Conservation (phyloP, 2,888 invertebrate species). For the Drosophila siamana region DNA sequence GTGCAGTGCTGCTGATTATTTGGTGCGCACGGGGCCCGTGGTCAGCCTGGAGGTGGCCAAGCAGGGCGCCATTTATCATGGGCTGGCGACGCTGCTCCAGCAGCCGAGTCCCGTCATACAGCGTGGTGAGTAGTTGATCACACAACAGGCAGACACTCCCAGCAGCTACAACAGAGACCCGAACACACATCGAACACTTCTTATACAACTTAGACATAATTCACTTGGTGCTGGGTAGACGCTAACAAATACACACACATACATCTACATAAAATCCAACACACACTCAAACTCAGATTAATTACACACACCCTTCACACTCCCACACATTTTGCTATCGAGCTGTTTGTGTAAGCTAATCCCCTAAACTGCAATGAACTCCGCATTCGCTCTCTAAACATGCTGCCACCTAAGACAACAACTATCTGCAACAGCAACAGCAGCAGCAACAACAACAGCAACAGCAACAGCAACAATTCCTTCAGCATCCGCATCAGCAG, state of each 20-base stretch:
- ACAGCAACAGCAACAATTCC: slow-evolving; percentile 47
- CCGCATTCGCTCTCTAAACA: slow-evolving; percentile 35
- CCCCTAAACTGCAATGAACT: slow-evolving; percentile 46
- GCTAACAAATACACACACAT: slow-evolving; percentile 55
- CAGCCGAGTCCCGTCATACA: slow-evolving; percentile 94
- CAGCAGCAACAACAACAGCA: slow-evolving; percentile 48
- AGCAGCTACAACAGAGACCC: slow-evolving; percentile 38
- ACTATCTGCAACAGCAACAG: slow-evolving; percentile 46
- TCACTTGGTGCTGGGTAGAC: slow-evolving; percentile 68
- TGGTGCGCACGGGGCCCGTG: slow-evolving; percentile 96
- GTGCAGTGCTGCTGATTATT: slow-evolving; percentile 97
- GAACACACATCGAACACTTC: slow-evolving; percentile 9
- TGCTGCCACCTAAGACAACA: slow-evolving; percentile 19
- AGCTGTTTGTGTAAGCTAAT: slow-evolving; percentile 66
- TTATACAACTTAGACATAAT: slow-evolving; percentile 44
- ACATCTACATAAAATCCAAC: slow-evolving; percentile 26
- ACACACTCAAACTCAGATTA: slow-evolving; percentile 29
- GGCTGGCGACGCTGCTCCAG: slow-evolving; percentile 95
- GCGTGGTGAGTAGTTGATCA: slow-evolving; percentile 87
- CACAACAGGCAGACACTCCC: slow-evolving; percentile 29
- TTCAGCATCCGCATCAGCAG: slow-evolving; percentile 56
- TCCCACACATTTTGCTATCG: slow-evolving; percentile 21
- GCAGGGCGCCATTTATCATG: slow-evolving; percentile 98
- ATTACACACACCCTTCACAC: slow-evolving; percentile 37
- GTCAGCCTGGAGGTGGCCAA: slow-evolving; percentile 98